A percentile compares a stretch with the other conserved stretches of the same genome.
Evolutionary conservation across 2,888 invertebrate species (phyloP).

Genomic region (Gisinianus flammeolus): DNA sequence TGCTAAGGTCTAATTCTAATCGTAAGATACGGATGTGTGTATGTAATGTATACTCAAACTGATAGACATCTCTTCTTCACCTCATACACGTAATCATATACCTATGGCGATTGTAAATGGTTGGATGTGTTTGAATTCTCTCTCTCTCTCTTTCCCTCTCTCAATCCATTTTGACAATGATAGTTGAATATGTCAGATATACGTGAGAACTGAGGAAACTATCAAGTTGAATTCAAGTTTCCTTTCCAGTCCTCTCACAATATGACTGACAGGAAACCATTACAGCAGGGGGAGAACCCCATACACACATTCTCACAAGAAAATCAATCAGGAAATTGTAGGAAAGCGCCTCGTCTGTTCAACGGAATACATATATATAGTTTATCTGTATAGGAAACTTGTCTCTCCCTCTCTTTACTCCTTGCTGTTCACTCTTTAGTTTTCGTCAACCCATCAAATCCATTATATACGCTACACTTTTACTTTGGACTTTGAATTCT

Average conservation of each 20-base stretch:
- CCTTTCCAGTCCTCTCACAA: background rate
- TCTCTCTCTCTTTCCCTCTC: too few relatives aligned
- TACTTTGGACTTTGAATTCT: too few relatives aligned
- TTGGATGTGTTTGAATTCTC: background rate
- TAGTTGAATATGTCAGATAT: slow-evolving; percentile 13
- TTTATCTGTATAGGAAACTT: too few relatives aligned
- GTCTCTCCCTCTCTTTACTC: too few relatives aligned
- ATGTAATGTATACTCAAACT: background rate
- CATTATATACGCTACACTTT: too few relatives aligned
- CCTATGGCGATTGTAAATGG: background rate
- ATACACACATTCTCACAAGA: background rate
- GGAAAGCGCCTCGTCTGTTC: too few relatives aligned
- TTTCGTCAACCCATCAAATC: too few relatives aligned
- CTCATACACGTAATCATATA: background rate
- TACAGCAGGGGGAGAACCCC: background rate
- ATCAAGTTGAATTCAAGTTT: background rate
- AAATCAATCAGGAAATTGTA: background rate
- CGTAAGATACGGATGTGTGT: too few relatives aligned
- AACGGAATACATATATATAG: too few relatives aligned
- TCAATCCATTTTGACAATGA: slow-evolving; percentile 1
- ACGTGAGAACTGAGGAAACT: slow-evolving; percentile 5
- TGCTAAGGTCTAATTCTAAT: too few relatives aligned
- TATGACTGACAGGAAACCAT: background rate
- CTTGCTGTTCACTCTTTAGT: too few relatives aligned
- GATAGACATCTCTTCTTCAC: background rate